Base-by-base conservation (phyloP, 2,797 vertebrate genomes). In the Silurus aristotelis region DNA sequence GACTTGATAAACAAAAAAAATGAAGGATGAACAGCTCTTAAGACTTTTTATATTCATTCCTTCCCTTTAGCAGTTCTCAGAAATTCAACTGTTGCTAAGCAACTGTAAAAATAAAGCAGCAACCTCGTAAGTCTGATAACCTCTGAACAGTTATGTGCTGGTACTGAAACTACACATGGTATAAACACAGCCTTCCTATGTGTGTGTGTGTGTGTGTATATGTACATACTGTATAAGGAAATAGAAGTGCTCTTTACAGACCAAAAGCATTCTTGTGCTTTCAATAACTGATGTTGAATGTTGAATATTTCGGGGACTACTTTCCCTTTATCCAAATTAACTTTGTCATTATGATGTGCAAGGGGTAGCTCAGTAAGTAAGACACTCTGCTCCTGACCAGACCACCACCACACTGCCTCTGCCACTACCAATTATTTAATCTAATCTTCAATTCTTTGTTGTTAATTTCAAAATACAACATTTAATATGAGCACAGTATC, bases 61-160 rank as follows among this genome's bases (percentile, higher is more conserved):
- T 89, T 90, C 87, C 88, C 85, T 86, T 83, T 77, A 89, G 86
- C 88, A 89, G 85, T 89, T 89, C 76, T 85, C 86, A 89, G 83
- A 89, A 87, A 91, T 91, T 88, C 85, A 91, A 87, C 89, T 90
- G 95, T 96, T 95, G 95, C 95, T 95, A 92, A 92, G 95, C 94
- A 95, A 96, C 95, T 94, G 94, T 93, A 94, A 95, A 83, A 94
- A 95, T 95, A 95, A 95, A 94, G 91, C 92, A 87, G 89, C 90
- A 86, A 90, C 87, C 93, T 93, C 89, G 86, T 89, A 91, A 93
- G 93, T 93, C 90, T 91, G 88, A 90, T 90, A 90, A 90, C 91
- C 88, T 90, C 87, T 83, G 81, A 90, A 88, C 90, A 85, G 85
- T 89, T 87, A 87, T 73, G 71, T 73, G 89, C 87, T 86, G 82